Evolutionary conservation across 2,113 vertebrate species (phyloP).

Genomic region (Neodon shergylaensis): DNA sequence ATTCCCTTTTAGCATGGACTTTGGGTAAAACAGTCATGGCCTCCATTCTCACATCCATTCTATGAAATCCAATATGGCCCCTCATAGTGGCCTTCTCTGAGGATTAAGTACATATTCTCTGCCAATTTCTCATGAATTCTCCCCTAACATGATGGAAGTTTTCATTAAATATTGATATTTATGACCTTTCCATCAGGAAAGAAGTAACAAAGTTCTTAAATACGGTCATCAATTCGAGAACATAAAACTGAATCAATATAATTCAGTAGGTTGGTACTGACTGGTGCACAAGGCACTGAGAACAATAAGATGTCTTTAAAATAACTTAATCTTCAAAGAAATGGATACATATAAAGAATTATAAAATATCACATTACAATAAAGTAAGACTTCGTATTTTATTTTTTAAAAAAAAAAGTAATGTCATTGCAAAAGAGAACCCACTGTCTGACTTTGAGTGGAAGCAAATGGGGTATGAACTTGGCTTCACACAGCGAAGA

Average conservation of each 20-base stretch:
- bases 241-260: not conserved
- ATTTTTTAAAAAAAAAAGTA: not conserved
- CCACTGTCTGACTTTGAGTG: not conserved
- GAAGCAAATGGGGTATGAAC: not conserved
- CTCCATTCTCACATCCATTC: not conserved
- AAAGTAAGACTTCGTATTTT: slow-evolving; percentile 21
- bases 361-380: not conserved
- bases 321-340: not conserved
- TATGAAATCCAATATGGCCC: not conserved
- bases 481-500: slow-evolving; percentile 12
- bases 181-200: slow-evolving; percentile 1
- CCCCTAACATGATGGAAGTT: slow-evolving; percentile 14
- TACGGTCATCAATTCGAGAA: not conserved
- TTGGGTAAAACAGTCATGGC: not conserved
- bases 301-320: slow-evolving; percentile 27
- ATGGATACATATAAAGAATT: not conserved
- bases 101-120: slow-evolving; percentile 10
- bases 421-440: not conserved
- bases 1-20: not conserved
- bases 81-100: not conserved
- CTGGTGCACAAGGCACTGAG: not conserved
- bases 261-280: not conserved
- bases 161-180: slow-evolving; percentile 11
- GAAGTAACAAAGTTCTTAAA: not conserved
- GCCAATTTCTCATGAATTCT: not conserved